Evolutionary conservation across 2,113 vertebrate species (phyloP), one percentile per base, ranked within the genome.

Genomic region (Nettapus auritus): DNA sequence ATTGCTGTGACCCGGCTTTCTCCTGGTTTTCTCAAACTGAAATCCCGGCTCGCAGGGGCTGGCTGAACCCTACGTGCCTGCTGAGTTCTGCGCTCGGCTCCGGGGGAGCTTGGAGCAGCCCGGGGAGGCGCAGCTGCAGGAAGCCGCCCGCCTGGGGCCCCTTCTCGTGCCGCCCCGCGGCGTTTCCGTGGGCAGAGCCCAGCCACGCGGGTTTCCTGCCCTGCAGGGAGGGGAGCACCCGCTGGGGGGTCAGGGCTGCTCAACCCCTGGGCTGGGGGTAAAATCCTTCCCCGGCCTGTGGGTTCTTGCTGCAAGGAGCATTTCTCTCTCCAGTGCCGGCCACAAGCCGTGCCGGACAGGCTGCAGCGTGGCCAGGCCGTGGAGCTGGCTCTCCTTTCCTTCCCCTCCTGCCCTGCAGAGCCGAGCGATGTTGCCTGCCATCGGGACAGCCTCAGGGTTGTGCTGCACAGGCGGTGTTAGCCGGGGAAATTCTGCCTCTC

Each of bases 61-160:
- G 2, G 33, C 33, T 3, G 9, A 53, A 25, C 25, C 22, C 9
- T 18, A 19, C 7, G 36, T 40, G 26, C 36, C 36, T 28, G 50
- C 50, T 25, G 50, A 26, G 13, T 25, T 8, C 13, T 25, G 50
- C 7, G 50, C 23, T 25, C 50, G 14, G 52, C 52, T 55, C 14
- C 14, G 14, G 52, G 52, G 13, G 26, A 48, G 46, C 46, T 11
- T 22, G 46, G 46, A 48, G 46, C 46, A 48, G 46, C 8, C 46
- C 46, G 31, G 3, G 75, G 75, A 80, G 81, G 22, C 82, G 87
- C 89, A 93, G 90, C 86, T 96, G 93, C 95, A 93, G 94, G 96
- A 96, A 96, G 57, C 86, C 44, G 33, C 62, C 64, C 36, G 71
- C 90, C 46, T 53, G 64, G 68, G 91, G 90, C 89, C 93, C 74